phyloP scores from a whole-genome alignment of 2,113 vertebrate species.

The Bubo blakistoni region DNA sequence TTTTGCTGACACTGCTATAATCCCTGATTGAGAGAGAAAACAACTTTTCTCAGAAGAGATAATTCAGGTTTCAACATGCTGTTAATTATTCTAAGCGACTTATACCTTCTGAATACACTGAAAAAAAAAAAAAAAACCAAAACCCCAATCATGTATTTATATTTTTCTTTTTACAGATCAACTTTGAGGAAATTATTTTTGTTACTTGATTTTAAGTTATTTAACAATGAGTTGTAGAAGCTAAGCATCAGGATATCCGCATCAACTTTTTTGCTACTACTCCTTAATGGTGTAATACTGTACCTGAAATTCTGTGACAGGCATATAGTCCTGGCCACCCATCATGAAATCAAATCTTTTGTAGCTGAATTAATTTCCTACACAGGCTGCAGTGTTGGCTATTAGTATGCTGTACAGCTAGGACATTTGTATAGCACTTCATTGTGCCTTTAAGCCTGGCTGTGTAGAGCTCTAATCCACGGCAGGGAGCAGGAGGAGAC shows the following conservation, averaged over 20 bases:
- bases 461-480: background rate
- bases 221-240: background rate
- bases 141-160: background rate
- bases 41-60: background rate
- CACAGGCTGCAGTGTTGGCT: background rate
- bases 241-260: background rate
- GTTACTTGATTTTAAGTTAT: background rate
- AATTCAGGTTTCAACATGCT: background rate
- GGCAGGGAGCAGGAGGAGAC: background rate
- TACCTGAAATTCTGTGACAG: background rate
- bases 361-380: background rate
- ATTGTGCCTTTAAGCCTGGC: background rate
- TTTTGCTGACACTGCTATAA: constrained; percentile 82
- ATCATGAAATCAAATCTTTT: background rate
- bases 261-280: background rate
- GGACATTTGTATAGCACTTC: background rate
- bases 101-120: background rate
- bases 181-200: background rate
- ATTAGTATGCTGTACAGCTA: background rate
- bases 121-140: background rate
- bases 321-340: background rate
- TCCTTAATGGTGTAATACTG: background rate
- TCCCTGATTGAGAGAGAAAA: constrained; percentile 70
- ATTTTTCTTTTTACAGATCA: background rate
- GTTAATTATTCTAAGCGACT: background rate